Percentiles rank a stretch among this genome's conserved stretches.
phyloP scores from a whole-genome alignment of 2,113 vertebrate genomes.

The Mellivora capensis region DNA sequence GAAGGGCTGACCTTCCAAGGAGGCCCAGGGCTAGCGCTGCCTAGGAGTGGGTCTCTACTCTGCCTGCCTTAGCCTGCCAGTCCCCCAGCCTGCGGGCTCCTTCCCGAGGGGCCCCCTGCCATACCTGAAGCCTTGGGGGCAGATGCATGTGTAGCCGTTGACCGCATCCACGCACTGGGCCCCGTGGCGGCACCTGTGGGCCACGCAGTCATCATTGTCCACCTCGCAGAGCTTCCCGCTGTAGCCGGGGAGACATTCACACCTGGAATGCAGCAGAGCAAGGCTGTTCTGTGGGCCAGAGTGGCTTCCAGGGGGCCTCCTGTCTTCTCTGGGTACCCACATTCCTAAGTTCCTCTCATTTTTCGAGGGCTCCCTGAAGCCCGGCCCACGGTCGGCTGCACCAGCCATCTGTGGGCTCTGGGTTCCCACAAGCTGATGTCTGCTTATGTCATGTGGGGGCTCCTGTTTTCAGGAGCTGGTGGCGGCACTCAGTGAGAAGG shows the following conservation, averaged over 20 bases:
- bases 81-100: too few species aligned
- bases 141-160: conserved; percentile 95
- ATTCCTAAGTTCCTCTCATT: background rate
- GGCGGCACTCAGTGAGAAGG: background rate
- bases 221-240: conserved; percentile 93
- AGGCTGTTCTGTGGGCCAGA: background rate
- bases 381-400: background rate
- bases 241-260: conserved; percentile 94
- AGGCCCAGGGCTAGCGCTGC: background rate
- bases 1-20: background rate
- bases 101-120: background rate
- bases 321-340: background rate
- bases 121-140: conserved; percentile 98
- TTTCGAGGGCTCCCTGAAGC: rapidly evolving
- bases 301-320: background rate
- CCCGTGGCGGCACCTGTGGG: conserved; percentile 94
- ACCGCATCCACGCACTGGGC: conserved; percentile 92
- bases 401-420: background rate
- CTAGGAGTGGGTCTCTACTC: background rate
- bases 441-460: background rate
- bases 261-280: conserved; percentile 81
- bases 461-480: background rate
- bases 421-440: background rate
- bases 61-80: background rate
- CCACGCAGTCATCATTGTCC: conserved; percentile 91